Base-by-base conservation (phyloP, 2,113 vertebrate genomes). In the Cyanistes caeruleus region DNA sequence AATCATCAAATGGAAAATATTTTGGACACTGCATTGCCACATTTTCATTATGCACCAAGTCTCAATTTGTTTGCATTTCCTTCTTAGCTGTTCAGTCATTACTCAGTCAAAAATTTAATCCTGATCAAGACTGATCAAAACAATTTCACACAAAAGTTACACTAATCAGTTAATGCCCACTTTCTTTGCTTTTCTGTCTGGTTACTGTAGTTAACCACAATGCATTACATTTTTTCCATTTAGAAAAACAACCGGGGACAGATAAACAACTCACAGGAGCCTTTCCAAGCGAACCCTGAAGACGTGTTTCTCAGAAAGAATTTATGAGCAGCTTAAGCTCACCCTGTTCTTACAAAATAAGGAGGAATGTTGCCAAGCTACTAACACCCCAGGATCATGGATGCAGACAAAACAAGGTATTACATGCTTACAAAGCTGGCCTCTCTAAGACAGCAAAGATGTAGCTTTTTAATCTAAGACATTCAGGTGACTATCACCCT, bases 311-410 rank as follows among this genome's bases (percentile, higher is more conserved):
- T 81, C 19, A 59, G 59, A 73, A 6, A 81, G 46, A 35, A 91
- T 94, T 91, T 89, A 89, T 33, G 64, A 91, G 51, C 16, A 65
- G 69, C 64, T 93, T 91, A 70, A 89, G 25, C 19, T 93, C 37
- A 89, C 19, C 7, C 14, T 58, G 51, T 65, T 87, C 65, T 81
- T 77, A 64, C 55, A 89, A 56, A 39, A 37, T 28, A 56, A 77
- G 23, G 16, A 64, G 16, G 17, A 84, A 87, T 1, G 5, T 78
- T 87, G 78, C 48, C 43, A 87, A 65, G 56, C 33, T 87, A 69
- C 60, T 81, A 78, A 94, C 15, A 69, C 37, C 23, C 35, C 10
- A 49, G 73, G 69, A 70, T 91, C 60, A 82, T 4, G 4, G 41
- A 43, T 65, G 33, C 18, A 86, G 31, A 39, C 20, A 37, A 65